Percentiles rank a stretch among this genome's conserved stretches.
phyloP scores from a whole-genome alignment of 2,797 vertebrate genomes.

The Chelmon rostratus region DNA sequence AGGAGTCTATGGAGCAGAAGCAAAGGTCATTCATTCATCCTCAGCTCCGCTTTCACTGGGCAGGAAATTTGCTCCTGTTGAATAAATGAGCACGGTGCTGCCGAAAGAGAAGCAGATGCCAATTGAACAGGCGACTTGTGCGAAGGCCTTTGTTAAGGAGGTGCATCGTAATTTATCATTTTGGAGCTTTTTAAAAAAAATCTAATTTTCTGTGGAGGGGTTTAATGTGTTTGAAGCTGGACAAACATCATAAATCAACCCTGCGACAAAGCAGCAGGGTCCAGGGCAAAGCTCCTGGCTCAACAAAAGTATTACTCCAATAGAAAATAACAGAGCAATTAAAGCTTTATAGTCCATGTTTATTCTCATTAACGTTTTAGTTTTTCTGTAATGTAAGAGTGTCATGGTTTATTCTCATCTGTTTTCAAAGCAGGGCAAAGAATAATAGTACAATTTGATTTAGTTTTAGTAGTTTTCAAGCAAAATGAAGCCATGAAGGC shows the following conservation, averaged over 20 bases:
- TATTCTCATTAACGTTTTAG: conserved; percentile 9
- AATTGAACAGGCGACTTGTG: conserved; percentile 35
- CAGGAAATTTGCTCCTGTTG: conserved; percentile 62
- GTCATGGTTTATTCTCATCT: not conserved
- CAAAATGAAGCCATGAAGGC: not conserved
- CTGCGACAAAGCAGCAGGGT: conserved; percentile 13
- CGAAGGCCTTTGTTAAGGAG: conserved; percentile 33
- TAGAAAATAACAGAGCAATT: conserved; percentile 15
- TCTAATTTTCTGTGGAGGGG: conserved; percentile 24
- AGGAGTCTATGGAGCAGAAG: no score
- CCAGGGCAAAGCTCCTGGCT: not conserved
- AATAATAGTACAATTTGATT: conserved; percentile 14
- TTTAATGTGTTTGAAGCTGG: conserved; percentile 43
- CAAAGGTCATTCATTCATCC: conserved; percentile 54
- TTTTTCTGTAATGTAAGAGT: not conserved
- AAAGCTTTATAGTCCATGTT: not conserved
- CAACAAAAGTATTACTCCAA: conserved; percentile 23
- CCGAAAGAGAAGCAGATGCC: conserved; percentile 17
- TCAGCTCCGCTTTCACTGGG: conserved; percentile 44
- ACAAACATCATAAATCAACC: conserved; percentile 51
- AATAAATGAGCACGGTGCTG: conserved; percentile 55
- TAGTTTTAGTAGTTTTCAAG: not conserved
- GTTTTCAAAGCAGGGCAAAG: conserved; percentile 9
- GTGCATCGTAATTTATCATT: conserved; percentile 40
- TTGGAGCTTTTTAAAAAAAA: conserved; percentile 32